These are phyloP conservation scores for Drosophila pectinifera DNA, from an alignment of 1,140 invertebrate species.

Conservation along the genomic window DNA sequence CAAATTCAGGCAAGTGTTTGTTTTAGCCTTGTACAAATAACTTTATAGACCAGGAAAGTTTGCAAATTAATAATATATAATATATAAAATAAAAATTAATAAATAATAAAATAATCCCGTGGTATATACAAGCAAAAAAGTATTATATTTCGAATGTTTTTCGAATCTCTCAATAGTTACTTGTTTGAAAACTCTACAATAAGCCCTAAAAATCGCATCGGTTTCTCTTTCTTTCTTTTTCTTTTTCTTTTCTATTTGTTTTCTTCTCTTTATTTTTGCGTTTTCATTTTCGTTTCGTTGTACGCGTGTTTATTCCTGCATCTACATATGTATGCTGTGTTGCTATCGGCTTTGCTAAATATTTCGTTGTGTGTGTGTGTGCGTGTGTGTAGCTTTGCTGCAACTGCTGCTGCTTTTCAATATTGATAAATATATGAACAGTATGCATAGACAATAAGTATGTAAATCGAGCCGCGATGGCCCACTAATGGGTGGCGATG, in stretches of 20 bases:
- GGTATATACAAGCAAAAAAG: no score
- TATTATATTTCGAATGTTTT: no score
- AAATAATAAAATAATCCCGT: no score
- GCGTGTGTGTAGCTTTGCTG: constrained; percentile 4
- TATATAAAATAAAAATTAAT: no score
- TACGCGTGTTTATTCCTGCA: constrained; percentile 1
- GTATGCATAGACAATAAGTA: constrained; percentile 37
- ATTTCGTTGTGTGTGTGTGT: no score
- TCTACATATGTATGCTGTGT: constrained; percentile 26
- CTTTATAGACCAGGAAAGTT: no score
- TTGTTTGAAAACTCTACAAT: not conserved
- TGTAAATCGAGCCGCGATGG: constrained; percentile 41
- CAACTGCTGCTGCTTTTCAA: constrained; percentile 17
- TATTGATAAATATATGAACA: constrained; percentile 29
- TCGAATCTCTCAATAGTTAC: no score
- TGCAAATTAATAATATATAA: not conserved
- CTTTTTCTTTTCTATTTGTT: not conserved
- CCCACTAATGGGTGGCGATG: constrained; percentile 49
- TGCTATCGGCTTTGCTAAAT: constrained; percentile 37
- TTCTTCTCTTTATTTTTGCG: no score
- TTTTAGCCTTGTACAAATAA: no score
- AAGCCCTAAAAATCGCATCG: constrained; percentile 10
- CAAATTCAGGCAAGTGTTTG: no score
- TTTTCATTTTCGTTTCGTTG: constrained; percentile 15
- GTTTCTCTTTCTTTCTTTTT: constrained; percentile 33